Base-by-base conservation (phyloP, 2,113 vertebrate genomes). In the Salvelinus sp. region DNA sequence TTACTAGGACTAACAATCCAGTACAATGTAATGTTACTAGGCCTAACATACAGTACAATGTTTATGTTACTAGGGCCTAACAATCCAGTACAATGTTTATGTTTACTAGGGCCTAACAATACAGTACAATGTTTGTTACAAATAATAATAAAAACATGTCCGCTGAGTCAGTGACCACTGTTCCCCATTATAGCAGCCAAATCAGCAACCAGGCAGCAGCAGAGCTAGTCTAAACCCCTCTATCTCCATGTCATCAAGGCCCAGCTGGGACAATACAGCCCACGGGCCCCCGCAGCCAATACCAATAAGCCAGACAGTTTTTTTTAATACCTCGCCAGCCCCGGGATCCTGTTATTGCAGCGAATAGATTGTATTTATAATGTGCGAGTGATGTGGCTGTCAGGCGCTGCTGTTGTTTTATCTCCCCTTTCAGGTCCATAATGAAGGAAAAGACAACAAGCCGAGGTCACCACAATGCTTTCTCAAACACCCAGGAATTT, bases 251-350 rank as follows among this genome's bases (percentile, higher is more conserved):
- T 76, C 22, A 62, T 79, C 67, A 72, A 72, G 28, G 76, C 70
- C 76, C 76, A 82, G 74, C 83, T 87, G 78, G 57, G 79, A 84
- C 79, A 86, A 86, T 79, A 80, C 63, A 75, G 38, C 54, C 57
- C 69, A 54, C 3, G 16, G 12, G 50, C 50, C 50, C 50, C 50
- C 4, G 14, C 18, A 22, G 18, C 73, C 77, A 76, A 79, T 77
- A 73, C 68, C 72, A 76, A 78, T 81, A 75, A 18, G 64, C 14
- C 5, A 47, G 67, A 33, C 23, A 82, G 72, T 79, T 79, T 77
- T 67, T 64, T 66, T 82, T 16, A 75, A 3, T 5, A 54, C 48
- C 72, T 38, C 62, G 64, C 72, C 69, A 30, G n/a, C n/a, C n/a
- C n/a, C n/a, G 18, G 54, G 75, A 82, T 71, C 50, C 69, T 85